A percentile compares a stretch with the other conserved stretches of the same genome.
Evolutionary conservation across 2,113 vertebrate genomes (phyloP).

Genomic region (Corythornis cristatus): DNA sequence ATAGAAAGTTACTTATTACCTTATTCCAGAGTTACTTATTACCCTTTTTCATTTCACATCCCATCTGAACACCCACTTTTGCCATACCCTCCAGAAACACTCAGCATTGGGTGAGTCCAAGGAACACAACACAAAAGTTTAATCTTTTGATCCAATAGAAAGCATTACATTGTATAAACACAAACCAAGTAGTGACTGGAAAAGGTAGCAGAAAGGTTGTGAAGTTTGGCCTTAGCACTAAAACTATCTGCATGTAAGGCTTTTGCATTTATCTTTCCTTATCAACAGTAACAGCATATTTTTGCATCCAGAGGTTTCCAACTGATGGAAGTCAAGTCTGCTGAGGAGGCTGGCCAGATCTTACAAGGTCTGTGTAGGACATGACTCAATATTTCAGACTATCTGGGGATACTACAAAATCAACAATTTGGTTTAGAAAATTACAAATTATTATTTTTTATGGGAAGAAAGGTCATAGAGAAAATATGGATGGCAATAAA

Average conservation of each 20-base stretch:
- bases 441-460: rapidly evolving
- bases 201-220: not conserved
- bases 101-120: not conserved
- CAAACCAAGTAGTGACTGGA: not conserved
- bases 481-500: not conserved
- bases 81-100: not conserved
- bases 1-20: not conserved
- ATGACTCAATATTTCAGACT: not conserved
- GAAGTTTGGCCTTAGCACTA: not conserved
- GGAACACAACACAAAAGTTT: not conserved
- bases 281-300: not conserved
- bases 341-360: not conserved
- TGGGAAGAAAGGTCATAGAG: not conserved
- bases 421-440: not conserved
- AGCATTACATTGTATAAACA: not conserved
- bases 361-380: not conserved
- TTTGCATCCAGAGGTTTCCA: not conserved
- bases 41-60: not conserved
- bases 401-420: not conserved
- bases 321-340: not conserved
- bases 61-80: not conserved
- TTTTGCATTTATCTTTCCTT: not conserved
- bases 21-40: not conserved
- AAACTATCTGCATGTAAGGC: not conserved
- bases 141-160: not conserved